These are phyloP conservation scores for Actinia tenebrosa DNA, from an alignment of 64 coral and sea anemone species.

Conservation along the genomic window DNA sequence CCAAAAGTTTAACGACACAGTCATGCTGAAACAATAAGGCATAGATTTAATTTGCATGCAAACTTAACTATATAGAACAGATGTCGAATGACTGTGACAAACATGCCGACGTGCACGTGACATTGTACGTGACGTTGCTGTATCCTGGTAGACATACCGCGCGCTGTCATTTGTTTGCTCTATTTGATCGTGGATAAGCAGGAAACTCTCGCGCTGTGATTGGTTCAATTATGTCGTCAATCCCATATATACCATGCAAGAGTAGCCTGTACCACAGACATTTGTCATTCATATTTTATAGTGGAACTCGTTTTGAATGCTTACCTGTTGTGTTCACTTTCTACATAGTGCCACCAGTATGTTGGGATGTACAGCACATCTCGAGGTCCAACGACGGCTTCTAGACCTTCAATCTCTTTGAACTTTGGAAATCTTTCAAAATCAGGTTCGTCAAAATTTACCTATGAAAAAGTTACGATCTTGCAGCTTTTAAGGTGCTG, in stretches of 20 bases:
- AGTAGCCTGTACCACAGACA: background rate
- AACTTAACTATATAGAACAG: no score
- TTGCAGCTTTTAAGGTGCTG: background rate
- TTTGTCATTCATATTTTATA: background rate
- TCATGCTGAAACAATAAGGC: constrained; percentile 27
- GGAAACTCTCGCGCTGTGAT: no score
- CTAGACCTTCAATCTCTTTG: constrained; percentile 57
- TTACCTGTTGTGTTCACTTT: constrained; percentile 77
- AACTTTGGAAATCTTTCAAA: constrained; percentile 64
- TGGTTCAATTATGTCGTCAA: no score
- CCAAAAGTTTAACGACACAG: constrained; percentile 57
- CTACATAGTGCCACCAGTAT: constrained; percentile 89
- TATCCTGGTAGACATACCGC: no score
- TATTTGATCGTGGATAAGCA: no score
- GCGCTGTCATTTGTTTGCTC: no score
- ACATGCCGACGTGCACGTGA: no score
- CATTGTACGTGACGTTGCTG: no score
- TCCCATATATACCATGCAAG: background rate
- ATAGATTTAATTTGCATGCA: no score
- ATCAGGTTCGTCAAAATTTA: constrained; percentile 76
- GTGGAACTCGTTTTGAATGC: background rate
- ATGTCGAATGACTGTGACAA: no score
- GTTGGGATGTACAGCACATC: constrained; percentile 85
- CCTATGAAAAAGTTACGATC: constrained; percentile 10
- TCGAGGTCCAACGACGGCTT: constrained; percentile 46